phyloP scores from a whole-genome alignment of 1,140 invertebrate species.

The Lysiphlebus fabarum region DNA sequence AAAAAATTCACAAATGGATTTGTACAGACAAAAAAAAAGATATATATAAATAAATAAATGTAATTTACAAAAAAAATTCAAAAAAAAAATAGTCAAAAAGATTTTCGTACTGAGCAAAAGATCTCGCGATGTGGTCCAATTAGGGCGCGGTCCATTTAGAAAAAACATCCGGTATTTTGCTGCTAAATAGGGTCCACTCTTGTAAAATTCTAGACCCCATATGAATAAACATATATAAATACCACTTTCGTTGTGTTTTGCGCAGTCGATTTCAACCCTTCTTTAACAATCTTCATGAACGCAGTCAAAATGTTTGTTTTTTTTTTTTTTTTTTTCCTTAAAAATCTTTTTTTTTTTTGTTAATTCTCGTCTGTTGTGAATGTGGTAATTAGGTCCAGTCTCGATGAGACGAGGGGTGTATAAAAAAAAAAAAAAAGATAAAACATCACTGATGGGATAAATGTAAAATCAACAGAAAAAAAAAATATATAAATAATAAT shows the following conservation, averaged over 20 bases:
- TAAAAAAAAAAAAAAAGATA: background rate
- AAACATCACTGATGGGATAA: background rate
- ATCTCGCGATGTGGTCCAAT: constrained; percentile 29
- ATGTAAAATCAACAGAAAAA: constrained; percentile 34
- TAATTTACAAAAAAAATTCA: constrained; percentile 1
- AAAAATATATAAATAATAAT: too few species aligned
- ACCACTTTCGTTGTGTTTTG: too few species aligned
- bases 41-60: background rate
- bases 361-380: constrained; percentile 18
- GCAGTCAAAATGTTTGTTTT: constrained; percentile 13
- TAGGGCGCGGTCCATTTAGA: constrained; percentile 32
- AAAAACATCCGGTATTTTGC: constrained; percentile 30
- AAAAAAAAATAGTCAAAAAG: constrained; percentile 15
- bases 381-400: constrained; percentile 34
- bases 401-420: constrained; percentile 13
- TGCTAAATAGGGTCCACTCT: constrained; percentile 26
- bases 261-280: too few species aligned
- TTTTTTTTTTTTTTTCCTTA: constrained; percentile 19
- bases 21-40: too few species aligned
- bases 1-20: too few species aligned
- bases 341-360: constrained; percentile 10
- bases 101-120: constrained; percentile 24
- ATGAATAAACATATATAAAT: too few species aligned
- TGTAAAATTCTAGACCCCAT: background rate
- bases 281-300: constrained; percentile 9